Evolutionary conservation across 1,140 invertebrate genomes (phyloP), one percentile per base, ranked within the genome.

Genomic region (Mactra quadrangularis): DNA sequence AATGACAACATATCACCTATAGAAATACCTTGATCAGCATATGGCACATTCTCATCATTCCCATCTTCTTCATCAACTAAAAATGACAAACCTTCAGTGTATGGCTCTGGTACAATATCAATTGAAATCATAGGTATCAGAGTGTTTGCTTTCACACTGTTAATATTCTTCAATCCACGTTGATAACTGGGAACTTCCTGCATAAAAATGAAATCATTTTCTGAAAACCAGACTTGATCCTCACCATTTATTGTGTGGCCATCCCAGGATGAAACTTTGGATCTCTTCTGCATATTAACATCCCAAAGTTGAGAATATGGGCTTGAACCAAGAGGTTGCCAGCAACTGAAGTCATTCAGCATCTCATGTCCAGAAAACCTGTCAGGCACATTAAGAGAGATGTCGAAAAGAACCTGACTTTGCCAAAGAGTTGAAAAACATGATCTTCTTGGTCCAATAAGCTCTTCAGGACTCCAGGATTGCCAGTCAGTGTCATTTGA

Each of bases 231-330:
- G 19, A 52, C 57, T 53, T 60, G 70, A 57, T 66, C 71, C 50
- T 78, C 74, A 38, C 45, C 71, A 15, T 62, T 4, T 15, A 72
- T 45, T 9, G 50, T 38, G 35, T 74, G 64, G 59, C 59, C n/a
- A 15, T 71, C 72, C 71, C 62, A 78, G 3, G 70, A 19, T 17
- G 77, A 82, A 25, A 82, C 31, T 35, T 76, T 81, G 17, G 75
- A 82, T 33, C 82, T 83, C 68, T 79, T 85, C 22, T 88, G 85
- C 57, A 83, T 85, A 47, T 87, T 88, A 3, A 88, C 87, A 86
- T 88, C 84, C 87, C 87, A 88, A 0, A 88, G 76, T 47, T 86
- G 87, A 27, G 60, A 87, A 27, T 82, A 68, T 25, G 38, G 62
- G 50, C 72, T 75, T 9, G 17, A 33, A 52, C 72, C 72, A 7